Percentiles rank a stretch among this genome's conserved stretches.
Evolutionary conservation across 2,797 vertebrate genomes (phyloP).

Genomic region (Gadopsis marmoratus): DNA sequence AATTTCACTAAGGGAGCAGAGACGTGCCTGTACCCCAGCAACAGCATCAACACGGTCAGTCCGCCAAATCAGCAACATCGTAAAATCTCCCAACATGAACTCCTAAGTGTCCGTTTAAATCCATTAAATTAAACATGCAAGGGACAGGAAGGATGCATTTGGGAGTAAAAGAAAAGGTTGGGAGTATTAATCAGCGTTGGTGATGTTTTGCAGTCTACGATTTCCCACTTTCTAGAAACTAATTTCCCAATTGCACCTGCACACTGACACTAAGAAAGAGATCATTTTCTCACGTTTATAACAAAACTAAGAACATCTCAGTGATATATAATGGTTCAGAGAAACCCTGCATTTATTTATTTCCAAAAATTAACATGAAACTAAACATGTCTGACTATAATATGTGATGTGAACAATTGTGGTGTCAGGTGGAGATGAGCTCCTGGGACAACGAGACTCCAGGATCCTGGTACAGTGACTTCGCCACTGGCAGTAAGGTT

Average conservation of each 20-base stretch:
- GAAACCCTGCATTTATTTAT: not conserved
- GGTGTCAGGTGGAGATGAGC: conserved; percentile 85
- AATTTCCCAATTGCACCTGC: not conserved
- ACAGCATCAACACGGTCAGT: conserved; percentile 79
- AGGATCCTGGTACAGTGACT: conserved; percentile 89
- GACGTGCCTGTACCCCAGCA: conserved; percentile 85
- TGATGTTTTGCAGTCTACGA: not conserved
- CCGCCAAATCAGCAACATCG: not conserved
- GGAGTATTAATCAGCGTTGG: not conserved
- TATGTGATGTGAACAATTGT: not conserved
- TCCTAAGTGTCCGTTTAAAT: not conserved
- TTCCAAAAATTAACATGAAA: not conserved
- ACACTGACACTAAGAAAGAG: not conserved
- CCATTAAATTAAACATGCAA: not conserved
- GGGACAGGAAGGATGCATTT: not conserved
- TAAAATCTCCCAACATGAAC: not conserved
- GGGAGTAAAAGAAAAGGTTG: not conserved
- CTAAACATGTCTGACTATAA: not conserved
- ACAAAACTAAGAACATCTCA: not conserved
- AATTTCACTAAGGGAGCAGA: conserved; percentile 87
- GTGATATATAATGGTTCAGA: not conserved
- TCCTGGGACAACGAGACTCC: conserved; percentile 86
- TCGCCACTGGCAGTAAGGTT: conserved; percentile 86
- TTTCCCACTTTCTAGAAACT: not conserved
- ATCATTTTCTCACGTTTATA: accelerated